Evolutionary conservation across 2,888 invertebrate genomes (phyloP), one percentile per base, ranked within the genome.

Genomic region (Drosophila nigricruria): DNA sequence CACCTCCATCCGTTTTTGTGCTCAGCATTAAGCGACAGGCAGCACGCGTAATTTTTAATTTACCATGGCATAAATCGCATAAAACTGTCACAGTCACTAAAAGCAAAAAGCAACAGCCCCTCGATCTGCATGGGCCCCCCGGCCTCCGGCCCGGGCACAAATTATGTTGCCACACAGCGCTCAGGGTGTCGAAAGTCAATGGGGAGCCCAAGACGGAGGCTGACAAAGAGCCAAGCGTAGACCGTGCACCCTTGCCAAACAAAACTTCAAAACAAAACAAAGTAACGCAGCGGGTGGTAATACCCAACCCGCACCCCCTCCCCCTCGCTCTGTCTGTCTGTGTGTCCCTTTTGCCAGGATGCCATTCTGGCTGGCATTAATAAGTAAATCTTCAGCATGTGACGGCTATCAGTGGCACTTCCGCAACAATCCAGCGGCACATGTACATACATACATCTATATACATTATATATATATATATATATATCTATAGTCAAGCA

Each of bases 31-130:
- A 25, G 72, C 27, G 63, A 65, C 60, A 71, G 73, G 78, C 67
- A 70, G 76, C 67, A 77, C 74, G 86, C 86, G 86, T 86, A 89
- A 82, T 86, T 86, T 86, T 86, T 89, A 86, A 86, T 86, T 86
- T 85, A 75, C 80, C 88, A 80, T 89, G 86, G 88, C 86, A 89
- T 89, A 86, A 86, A 86, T 86, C 90, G 88, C 85, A 86, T 86
- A 86, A 86, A 86, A 89, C 86, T 86, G 86, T 86, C 88, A 86
- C 82, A 86, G 80, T 86, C 88, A 82, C 88, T 86, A 89, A 89
- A 84, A 86, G 90, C 85, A 71, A 71, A 69, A 59, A 84, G 88
- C 82, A 85, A 85, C 88, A 89, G 89, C 72, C 84, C 84, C 73
- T 78, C 67, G 77, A 53, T 34, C 45, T 54, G 45, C 23, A 18